Percentiles rank a stretch among this genome's conserved stretches.
These are phyloP conservation scores for Candidula unifasciata DNA, from an alignment of 2,888 invertebrate species.

Conservation along the genomic window DNA sequence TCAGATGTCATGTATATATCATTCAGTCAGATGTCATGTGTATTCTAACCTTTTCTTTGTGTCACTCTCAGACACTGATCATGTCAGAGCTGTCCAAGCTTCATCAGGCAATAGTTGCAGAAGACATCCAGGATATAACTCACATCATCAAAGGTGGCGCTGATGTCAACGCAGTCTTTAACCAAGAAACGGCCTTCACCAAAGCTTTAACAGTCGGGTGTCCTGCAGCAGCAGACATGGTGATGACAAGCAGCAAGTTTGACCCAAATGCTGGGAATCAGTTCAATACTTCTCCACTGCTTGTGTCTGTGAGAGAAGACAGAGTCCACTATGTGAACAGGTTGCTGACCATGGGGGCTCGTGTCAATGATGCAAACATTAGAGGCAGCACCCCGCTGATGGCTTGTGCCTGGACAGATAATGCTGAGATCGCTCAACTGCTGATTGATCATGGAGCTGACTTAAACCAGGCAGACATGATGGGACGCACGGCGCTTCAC, in stretches of 20 bases:
- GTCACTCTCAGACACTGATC: neutral
- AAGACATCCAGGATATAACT: neutral
- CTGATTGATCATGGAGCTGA: slow-evolving; percentile 58
- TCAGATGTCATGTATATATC: too few relatives aligned
- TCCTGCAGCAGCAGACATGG: slow-evolving; percentile 36
- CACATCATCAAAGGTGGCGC: slow-evolving; percentile 21
- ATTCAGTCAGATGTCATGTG: too few relatives aligned
- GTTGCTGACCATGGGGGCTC: slow-evolving; percentile 52
- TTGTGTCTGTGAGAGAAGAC: slow-evolving; percentile 52
- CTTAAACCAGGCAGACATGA: slow-evolving; percentile 49
- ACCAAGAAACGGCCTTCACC: slow-evolving; percentile 56
- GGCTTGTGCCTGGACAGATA: slow-evolving; percentile 46
- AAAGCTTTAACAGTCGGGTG: slow-evolving; percentile 45
- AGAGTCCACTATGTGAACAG: slow-evolving; percentile 37
- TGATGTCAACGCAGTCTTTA: slow-evolving; percentile 52
- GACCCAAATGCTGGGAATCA: slow-evolving; percentile 55
- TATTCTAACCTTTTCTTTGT: too few relatives aligned
- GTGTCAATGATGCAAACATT: slow-evolving; percentile 53
- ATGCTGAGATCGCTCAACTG: slow-evolving; percentile 48
- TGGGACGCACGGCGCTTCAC: slow-evolving; percentile 57
- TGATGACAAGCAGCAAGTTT: slow-evolving; percentile 48
- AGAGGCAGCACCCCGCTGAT: slow-evolving; percentile 57
- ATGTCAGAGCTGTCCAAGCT: neutral
- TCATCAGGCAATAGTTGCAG: neutral
- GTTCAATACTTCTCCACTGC: slow-evolving; percentile 55